These are phyloP conservation scores for Netelia fuscicornis DNA, from an alignment of 2,888 invertebrate species.

Conservation along the genomic window DNA sequence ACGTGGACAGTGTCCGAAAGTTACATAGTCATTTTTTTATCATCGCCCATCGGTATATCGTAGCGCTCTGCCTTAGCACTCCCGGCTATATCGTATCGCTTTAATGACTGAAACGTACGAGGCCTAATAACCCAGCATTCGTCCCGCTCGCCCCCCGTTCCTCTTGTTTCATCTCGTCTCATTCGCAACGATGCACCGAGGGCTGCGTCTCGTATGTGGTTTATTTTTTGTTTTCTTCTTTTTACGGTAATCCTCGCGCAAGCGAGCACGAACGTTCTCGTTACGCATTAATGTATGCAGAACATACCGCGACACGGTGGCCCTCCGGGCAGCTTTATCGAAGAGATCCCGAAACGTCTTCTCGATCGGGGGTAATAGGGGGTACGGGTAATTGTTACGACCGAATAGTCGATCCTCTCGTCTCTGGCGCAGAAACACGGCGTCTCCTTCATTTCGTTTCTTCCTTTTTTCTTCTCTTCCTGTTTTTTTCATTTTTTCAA, in stretches of 20 bases:
- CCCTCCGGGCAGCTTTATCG: constrained; percentile 70
- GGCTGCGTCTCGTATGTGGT: not conserved
- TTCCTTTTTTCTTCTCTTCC: constrained; percentile 24
- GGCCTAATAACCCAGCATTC: constrained; percentile 68
- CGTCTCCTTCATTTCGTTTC: constrained; percentile 14
- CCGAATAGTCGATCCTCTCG: constrained; percentile 60
- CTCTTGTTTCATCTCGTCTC: constrained; percentile 46
- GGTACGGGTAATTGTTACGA: constrained; percentile 69
- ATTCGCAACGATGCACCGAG: constrained; percentile 39
- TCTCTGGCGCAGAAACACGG: constrained; percentile 28
- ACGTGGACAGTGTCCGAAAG: constrained; percentile 62
- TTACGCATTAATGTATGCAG: constrained; percentile 71
- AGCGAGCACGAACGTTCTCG: constrained; percentile 65
- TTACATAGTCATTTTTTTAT: constrained; percentile 53
- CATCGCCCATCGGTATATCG: constrained; percentile 49
- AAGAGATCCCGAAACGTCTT: constrained; percentile 66
- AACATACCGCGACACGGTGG: constrained; percentile 68
- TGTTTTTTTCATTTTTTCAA: constrained; percentile 46
- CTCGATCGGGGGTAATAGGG: constrained; percentile 59
- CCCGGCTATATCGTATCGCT: constrained; percentile 61
- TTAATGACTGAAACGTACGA: constrained; percentile 70
- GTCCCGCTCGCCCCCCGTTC: constrained; percentile 55
- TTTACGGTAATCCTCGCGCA: constrained; percentile 54
- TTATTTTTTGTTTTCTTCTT: constrained; percentile 33
- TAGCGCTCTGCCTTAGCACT: constrained; percentile 28